Percentiles rank a stretch among this genome's conserved stretches.
phyloP scores from a whole-genome alignment of 1,140 invertebrate species.

The Zaprionus tsacasi region DNA sequence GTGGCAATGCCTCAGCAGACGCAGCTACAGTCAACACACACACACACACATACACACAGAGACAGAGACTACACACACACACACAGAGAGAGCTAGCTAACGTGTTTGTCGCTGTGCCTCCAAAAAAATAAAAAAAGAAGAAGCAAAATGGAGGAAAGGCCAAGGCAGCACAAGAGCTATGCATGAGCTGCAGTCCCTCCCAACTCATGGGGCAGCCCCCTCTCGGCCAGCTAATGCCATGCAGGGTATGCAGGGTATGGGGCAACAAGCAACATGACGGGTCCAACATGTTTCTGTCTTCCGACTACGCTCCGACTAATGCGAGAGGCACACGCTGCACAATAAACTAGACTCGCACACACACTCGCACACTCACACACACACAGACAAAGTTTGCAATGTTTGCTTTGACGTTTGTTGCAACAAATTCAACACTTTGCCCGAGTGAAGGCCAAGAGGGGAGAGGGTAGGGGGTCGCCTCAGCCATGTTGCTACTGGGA shows the following conservation, averaged over 20 bases:
- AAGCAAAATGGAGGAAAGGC: neutral
- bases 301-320: slow-evolving; percentile 42
- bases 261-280: slow-evolving; percentile 41
- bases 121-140: neutral
- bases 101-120: slow-evolving; percentile 17
- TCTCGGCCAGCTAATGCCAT: neutral
- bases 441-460: neutral
- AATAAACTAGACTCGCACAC: slow-evolving; percentile 42
- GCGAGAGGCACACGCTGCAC: slow-evolving; percentile 41
- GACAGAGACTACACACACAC: neutral
- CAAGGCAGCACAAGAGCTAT: neutral
- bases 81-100: neutral
- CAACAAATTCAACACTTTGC: slow-evolving; percentile 38
- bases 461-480: neutral
- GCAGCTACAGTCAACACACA: slow-evolving; percentile 22
- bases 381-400: slow-evolving; percentile 22
- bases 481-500: slow-evolving; percentile 12
- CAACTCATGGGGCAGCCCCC: neutral
- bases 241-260: slow-evolving; percentile 19
- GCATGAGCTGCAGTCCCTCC: neutral
- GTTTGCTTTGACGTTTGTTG: slow-evolving; percentile 47
- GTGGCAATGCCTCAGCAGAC: slow-evolving; percentile 58
- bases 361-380: slow-evolving; percentile 8
- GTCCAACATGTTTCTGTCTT: slow-evolving; percentile 45
- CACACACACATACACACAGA: slow-evolving; percentile 4